Evolutionary conservation across 2,888 invertebrate genomes (phyloP).

Genomic region (Cordilura impudica): DNA sequence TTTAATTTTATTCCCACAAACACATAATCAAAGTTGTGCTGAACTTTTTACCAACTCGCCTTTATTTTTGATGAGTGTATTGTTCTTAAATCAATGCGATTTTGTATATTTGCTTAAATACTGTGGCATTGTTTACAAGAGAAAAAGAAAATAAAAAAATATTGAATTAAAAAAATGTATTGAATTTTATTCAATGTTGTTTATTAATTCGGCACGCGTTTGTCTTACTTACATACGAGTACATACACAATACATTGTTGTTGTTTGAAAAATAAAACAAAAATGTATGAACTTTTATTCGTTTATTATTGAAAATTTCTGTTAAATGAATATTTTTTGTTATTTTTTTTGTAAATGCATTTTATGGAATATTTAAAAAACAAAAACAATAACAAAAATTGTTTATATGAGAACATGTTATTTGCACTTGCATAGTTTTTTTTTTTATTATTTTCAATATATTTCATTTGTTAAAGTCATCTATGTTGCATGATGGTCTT

Average conservation of each 20-base stretch:
- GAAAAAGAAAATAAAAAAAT: slow-evolving; percentile 15
- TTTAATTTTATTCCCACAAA: no score
- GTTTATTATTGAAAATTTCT: slow-evolving; percentile 27
- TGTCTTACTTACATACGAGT: slow-evolving; percentile 63
- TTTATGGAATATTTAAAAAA: background rate
- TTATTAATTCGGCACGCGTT: slow-evolving; percentile 76
- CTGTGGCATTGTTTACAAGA: background rate
- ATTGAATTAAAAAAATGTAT: slow-evolving; percentile 19
- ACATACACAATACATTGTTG: background rate
- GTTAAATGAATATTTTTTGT: slow-evolving; percentile 1
- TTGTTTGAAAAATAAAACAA: background rate
- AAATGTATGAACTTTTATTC: background rate
- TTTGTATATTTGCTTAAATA: slow-evolving; percentile 22
- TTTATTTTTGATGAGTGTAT: background rate
- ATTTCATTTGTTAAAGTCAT: background rate
- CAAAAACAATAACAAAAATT: background rate
- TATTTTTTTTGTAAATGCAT: background rate
- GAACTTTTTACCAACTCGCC: no score
- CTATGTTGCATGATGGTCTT: slow-evolving; percentile 8
- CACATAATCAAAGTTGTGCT: no score
- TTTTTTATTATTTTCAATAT: background rate
- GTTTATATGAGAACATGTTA: slow-evolving; percentile 21
- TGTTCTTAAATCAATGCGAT: background rate
- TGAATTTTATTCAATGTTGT: slow-evolving; percentile 60
- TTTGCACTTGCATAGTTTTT: slow-evolving; percentile 52